Evolutionary conservation across 2,797 vertebrate species (phyloP).

Genomic region (Myotis pilosus): DNA sequence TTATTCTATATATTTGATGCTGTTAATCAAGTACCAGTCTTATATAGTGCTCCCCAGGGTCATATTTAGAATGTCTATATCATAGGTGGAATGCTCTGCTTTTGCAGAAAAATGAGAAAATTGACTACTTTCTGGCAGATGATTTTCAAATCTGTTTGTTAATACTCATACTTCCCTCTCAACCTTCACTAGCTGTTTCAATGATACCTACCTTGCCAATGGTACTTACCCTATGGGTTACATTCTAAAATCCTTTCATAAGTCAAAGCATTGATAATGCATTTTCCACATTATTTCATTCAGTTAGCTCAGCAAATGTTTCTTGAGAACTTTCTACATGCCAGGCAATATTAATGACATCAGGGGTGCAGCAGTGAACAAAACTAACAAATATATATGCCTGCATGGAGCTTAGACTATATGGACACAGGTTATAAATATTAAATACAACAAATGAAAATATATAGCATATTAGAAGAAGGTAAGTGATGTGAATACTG

Average conservation of each 20-base stretch:
- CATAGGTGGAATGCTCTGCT: background rate
- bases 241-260: background rate
- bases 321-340: slow-evolving; percentile 1
- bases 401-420: background rate
- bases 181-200: background rate
- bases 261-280: background rate
- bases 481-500: background rate
- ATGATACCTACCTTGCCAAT: background rate
- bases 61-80: background rate
- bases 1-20: background rate
- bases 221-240: background rate
- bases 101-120: slow-evolving; percentile 47
- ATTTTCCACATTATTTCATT: slow-evolving; percentile 39
- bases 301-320: slow-evolving; percentile 10
- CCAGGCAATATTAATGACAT: background rate
- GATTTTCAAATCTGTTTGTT: background rate
- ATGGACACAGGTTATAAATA: background rate
- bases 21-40: background rate
- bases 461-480: background rate
- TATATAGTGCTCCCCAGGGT: background rate
- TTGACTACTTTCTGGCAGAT: background rate
- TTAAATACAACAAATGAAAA: background rate
- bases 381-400: background rate
- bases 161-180: background rate
- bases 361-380: background rate